Base-by-base conservation (phyloP, 2,113 vertebrate species). In the Vulpes vulpes region DNA sequence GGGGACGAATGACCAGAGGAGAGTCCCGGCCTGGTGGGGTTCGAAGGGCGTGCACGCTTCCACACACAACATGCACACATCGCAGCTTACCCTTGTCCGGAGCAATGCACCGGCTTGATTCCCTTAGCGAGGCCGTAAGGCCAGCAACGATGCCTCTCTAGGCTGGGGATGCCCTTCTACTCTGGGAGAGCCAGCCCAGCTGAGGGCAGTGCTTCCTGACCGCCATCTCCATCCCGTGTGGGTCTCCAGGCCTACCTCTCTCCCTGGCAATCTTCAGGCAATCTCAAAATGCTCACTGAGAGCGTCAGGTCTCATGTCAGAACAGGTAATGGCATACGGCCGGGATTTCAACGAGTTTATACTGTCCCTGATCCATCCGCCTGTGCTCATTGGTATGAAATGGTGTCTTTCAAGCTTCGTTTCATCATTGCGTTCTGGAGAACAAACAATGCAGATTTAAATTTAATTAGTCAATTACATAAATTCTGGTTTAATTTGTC, bases 31-130 rank as follows among this genome's bases (percentile, higher is more conserved):
- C 20, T 51, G 79, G 20, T 43, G 43, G 7, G 43, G 43, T 43
- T 43, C 1, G 43, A 43, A 43, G 43, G 43, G 43, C 6, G 43
- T 43, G 43, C 2, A 0, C 1, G 16, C 22, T 9, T 60, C 20
- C 30, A n/a, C 27, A 8, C 14, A 2, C 7, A 8, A 11, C 4
- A 27, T 0, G 0, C 38, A 8, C 6, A 59, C 11, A 35, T 7
- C n/a, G 4, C 79, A 23, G 4, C 19, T 8, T 59, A 7, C 53
- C 25, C 8, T 32, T 11, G 16, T 11, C 12, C 3, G 12, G 1
- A 55, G 30, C 30, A 11, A 49, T 3, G 23, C 43, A 2, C 11
- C 27, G 6, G 49, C 49, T 78, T 6, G 51, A 1, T 30, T 16
- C 49, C 27, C 23, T 51, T 25, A 8, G 14, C 25, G 51, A 51